Base-by-base conservation (phyloP, 1,140 invertebrate genomes). In the Brachionus rubens region DNA sequence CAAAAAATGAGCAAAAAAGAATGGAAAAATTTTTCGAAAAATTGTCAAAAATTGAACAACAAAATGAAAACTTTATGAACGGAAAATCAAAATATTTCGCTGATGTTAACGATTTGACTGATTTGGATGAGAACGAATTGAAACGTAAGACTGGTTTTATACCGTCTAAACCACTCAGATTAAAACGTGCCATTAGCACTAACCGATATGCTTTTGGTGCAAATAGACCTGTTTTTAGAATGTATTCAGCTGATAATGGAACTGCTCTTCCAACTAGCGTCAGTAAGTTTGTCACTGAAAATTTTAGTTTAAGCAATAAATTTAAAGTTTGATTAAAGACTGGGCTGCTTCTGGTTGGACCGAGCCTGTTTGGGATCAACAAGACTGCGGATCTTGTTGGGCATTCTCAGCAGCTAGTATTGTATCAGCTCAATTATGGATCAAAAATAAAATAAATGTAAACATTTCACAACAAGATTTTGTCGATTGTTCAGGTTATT, bases 381-480 rank as follows among this genome's bases (percentile, higher is more conserved):
- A 33, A 56, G 26, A 56, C 24, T 76, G 75, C 36, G 75, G 75
- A 26, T 76, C 75, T 21, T 76, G 75, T 33, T 76, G 75, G 75
- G 75, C 75, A 19, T 76, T 76, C 26, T 56, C 48, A 2, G 16
- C 75, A 10, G 81, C 79, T 75, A 80, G 81, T 46, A 40, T 79
- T 30, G 40, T 82, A 19, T 80, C 81, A 76, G 81, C 80, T 33
- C 80, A 81, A 46, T 52, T 77, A 46, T 79, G 79, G 70, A 62
- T 75, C 10, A 80, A 79, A 26, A 78, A 77, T 3, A 70, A 76
- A 16, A 78, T 79, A 19, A 68, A 81, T n/a, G 52, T 80, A 1
- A 79, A 75, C 24, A 77, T 83, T 1, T 79, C 79, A 76, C 81
- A 82, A 77, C 81, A 82, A 77, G 77, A 83, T 28, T 75, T 83